These are phyloP conservation scores for Coracopsis vasa DNA, from an alignment of 2,113 vertebrate genomes.

Conservation along the genomic window DNA sequence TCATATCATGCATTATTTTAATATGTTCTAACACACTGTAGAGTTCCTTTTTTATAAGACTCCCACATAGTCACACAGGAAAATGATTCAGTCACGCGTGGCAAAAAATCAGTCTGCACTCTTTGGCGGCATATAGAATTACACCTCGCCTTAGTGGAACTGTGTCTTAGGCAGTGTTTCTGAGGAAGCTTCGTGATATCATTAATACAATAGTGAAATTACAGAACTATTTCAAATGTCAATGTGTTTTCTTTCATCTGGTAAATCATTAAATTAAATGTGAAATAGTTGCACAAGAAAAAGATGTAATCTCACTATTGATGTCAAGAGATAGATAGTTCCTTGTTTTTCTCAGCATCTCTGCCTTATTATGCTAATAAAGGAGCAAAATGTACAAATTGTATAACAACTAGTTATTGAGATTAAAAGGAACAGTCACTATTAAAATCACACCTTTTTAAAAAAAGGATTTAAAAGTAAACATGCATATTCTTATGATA, in stretches of 20 bases:
- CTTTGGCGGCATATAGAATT: neutral
- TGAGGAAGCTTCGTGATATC: neutral
- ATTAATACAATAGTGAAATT: neutral
- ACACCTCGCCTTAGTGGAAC: neutral
- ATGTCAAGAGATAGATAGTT: neutral
- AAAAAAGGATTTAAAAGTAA: neutral
- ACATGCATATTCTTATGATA: neutral
- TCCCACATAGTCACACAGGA: neutral
- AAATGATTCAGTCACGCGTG: neutral
- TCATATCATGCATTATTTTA: neutral
- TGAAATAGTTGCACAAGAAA: neutral
- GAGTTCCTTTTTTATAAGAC: neutral
- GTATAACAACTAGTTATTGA: neutral
- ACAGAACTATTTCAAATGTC: neutral
- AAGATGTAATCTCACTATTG: neutral
- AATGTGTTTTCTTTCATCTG: neutral
- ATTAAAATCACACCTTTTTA: neutral
- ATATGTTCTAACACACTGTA: neutral
- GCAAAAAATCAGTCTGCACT: neutral
- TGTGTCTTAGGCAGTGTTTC: neutral
- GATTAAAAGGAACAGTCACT: neutral
- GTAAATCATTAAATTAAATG: neutral
- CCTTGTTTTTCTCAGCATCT: neutral
- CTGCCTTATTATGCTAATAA: neutral
- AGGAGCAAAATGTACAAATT: neutral